Evolutionary conservation across 2,113 vertebrate genomes (phyloP).

Genomic region (Hemiscyllium ocellatum): DNA sequence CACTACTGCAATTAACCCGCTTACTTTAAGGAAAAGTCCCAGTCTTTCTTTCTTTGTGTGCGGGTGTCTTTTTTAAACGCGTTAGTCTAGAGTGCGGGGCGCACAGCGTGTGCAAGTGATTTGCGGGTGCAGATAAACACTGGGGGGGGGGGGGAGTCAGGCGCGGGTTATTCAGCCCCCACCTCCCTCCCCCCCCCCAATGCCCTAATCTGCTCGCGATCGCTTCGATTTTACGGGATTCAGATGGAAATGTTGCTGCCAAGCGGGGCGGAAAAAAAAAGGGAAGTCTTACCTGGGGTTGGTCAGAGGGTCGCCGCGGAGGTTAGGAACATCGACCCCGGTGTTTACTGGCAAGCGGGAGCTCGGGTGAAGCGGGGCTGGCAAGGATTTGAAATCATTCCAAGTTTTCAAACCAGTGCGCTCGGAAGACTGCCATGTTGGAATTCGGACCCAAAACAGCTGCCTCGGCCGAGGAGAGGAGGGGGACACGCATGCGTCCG

Average conservation of each 20-base stretch:
- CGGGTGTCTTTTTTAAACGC: too few relatives aligned
- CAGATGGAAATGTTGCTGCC: background rate
- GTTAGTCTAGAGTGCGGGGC: background rate
- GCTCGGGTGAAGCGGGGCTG: conserved; percentile 51
- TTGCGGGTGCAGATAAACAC: background rate
- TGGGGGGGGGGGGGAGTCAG: background rate
- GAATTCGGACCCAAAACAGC: conserved; percentile 98
- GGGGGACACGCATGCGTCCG: conserved; percentile 80
- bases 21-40: conserved; percentile 12
- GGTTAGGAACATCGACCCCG: background rate
- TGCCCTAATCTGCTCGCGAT: background rate
- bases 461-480: conserved; percentile 82
- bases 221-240: conserved; percentile 8
- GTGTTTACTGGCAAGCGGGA: background rate
- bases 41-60: background rate
- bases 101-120: background rate
- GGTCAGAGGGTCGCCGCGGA: background rate
- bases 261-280: background rate
- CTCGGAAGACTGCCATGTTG: conserved; percentile 95
- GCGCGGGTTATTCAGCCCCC: background rate
- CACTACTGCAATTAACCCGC: conserved; percentile 18
- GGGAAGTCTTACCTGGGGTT: background rate
- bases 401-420: conserved; percentile 74
- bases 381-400: conserved; percentile 88
- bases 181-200: background rate